phyloP scores from a whole-genome alignment of 2,113 vertebrate genomes.

The Ariopsis seemanni region DNA sequence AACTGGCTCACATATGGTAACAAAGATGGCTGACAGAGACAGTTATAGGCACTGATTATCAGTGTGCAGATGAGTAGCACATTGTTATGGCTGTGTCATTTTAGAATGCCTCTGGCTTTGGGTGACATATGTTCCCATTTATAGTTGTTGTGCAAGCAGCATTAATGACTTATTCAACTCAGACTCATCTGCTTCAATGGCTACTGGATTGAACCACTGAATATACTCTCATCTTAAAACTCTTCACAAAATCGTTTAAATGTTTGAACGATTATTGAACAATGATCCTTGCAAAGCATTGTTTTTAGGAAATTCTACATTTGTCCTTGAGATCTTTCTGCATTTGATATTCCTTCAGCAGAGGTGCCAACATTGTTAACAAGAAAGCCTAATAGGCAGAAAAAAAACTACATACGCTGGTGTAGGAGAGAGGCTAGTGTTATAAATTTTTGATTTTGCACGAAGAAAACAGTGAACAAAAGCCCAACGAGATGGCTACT shows the following conservation, averaged over 20 bases:
- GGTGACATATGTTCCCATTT: slow-evolving; percentile 41
- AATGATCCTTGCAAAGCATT: background rate
- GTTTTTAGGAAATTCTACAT: background rate
- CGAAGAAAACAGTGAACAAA: background rate
- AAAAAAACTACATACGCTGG: background rate
- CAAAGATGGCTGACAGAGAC: slow-evolving; percentile 39
- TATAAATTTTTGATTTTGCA: background rate
- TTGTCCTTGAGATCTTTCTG: background rate
- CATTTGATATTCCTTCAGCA: slow-evolving; percentile 5
- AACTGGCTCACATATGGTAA: slow-evolving; percentile 43
- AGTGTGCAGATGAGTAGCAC: slow-evolving; percentile 33
- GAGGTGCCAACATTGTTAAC: background rate
- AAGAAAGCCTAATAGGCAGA: background rate
- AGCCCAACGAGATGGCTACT: background rate
- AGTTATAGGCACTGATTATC: slow-evolving; percentile 36
- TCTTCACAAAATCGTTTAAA: background rate
- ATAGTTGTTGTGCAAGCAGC: slow-evolving; percentile 29
- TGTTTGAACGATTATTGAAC: background rate
- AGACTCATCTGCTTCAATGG: slow-evolving; percentile 27
- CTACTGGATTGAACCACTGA: slow-evolving; percentile 31
- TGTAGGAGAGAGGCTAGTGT: background rate
- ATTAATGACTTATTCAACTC: slow-evolving; percentile 32
- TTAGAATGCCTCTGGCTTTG: slow-evolving; percentile 38
- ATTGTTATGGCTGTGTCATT: slow-evolving; percentile 22
- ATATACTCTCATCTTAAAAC: slow-evolving; percentile 17